These are phyloP conservation scores for Aphidius ervi DNA, from an alignment of 1,140 invertebrate species.

Conservation along the genomic window DNA sequence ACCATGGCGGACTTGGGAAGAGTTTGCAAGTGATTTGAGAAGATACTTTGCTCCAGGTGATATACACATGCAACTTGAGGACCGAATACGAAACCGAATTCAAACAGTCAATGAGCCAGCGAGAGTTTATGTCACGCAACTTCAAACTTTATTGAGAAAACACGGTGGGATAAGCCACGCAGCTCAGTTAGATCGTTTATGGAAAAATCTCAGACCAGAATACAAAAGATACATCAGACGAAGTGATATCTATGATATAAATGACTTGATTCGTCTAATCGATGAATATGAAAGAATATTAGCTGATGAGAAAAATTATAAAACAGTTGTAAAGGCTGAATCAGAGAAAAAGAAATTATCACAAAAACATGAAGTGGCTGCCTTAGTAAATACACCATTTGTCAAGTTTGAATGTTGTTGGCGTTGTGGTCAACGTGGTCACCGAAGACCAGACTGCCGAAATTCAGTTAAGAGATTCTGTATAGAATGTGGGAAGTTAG, in stretches of 20 bases:
- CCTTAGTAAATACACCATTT: neutral
- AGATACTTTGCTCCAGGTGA: neutral
- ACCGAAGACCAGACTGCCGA: neutral
- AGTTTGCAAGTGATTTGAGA: neutral
- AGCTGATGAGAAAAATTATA: neutral
- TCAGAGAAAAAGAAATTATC: neutral
- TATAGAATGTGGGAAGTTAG: neutral
- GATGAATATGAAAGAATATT: neutral
- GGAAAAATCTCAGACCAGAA: neutral
- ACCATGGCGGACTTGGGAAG: too few relatives aligned
- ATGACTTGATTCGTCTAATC: neutral
- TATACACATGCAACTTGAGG: neutral
- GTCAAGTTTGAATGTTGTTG: neutral
- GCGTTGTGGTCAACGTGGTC: neutral
- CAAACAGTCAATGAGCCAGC: neutral
- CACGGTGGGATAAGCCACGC: neutral
- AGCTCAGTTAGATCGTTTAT: neutral
- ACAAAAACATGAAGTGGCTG: neutral
- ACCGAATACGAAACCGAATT: neutral
- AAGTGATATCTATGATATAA: neutral
- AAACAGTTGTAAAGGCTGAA: neutral
- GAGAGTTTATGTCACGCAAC: neutral
- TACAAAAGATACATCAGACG: conserved; percentile 1
- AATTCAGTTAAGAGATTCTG: neutral
- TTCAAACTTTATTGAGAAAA: neutral